Evolutionary conservation across 2,888 invertebrate species (phyloP).

Genomic region (Dastarcus helophoroides): DNA sequence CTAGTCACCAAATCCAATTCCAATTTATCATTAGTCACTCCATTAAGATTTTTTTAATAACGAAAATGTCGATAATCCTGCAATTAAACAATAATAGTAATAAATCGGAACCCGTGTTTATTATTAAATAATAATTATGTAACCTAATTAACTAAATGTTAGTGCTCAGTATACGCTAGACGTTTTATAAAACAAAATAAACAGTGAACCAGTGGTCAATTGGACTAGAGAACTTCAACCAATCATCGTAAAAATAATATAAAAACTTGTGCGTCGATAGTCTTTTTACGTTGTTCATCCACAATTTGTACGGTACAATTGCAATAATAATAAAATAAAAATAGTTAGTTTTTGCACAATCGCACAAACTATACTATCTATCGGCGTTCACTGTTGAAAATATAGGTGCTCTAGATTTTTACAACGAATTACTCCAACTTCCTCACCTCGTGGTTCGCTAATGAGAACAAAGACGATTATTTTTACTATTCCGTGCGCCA

Average conservation of each 20-base stretch:
- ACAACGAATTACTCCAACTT: conserved; percentile 30
- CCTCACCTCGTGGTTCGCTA: too few species aligned
- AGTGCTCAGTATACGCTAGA: conserved; percentile 31
- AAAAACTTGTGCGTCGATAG: conserved; percentile 28
- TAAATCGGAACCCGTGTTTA: conserved; percentile 23
- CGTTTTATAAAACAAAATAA: neutral
- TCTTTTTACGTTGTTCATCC: conserved; percentile 17
- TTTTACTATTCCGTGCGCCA: conserved; percentile 20
- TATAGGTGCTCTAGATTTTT: conserved; percentile 33
- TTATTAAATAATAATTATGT: conserved; percentile 14
- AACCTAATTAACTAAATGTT: conserved; percentile 30
- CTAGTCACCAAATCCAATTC: too few species aligned
- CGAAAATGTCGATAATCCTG: conserved; percentile 25
- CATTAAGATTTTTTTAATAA: conserved; percentile 23
- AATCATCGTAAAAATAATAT: conserved; percentile 9
- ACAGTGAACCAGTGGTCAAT: conserved; percentile 5
- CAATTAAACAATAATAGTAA: conserved; percentile 26
- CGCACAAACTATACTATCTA: conserved; percentile 25
- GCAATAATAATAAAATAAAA: too few species aligned
- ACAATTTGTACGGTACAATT: conserved; percentile 19
- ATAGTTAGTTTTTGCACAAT: conserved; percentile 25
- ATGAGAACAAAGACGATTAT: too few species aligned
- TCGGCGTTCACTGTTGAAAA: conserved; percentile 27
- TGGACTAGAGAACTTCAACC: too few species aligned
- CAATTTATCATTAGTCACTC: conserved; percentile 13